These are phyloP conservation scores for Echinarachnius parma DNA, from an alignment of 53 echinoderm and acorn worm species.

Conservation along the genomic window DNA sequence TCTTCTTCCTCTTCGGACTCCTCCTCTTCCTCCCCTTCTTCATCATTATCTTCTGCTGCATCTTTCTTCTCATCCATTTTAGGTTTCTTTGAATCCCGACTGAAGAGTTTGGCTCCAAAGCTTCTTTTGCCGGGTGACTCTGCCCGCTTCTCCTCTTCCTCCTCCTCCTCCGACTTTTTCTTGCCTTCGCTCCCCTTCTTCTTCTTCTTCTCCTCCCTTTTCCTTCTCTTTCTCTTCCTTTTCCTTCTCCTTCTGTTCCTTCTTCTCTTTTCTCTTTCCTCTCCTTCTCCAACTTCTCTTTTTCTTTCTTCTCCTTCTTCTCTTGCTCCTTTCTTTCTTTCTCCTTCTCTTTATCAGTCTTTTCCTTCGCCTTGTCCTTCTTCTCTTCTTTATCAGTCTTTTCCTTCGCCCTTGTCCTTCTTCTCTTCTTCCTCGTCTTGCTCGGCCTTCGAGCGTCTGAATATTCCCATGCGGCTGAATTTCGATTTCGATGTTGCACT, in stretches of 20 bases:
- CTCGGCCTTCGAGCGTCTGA: constrained; percentile 22
- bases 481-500: constrained; percentile 19
- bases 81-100: constrained; percentile 30
- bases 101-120: constrained; percentile 40
- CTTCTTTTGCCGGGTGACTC: constrained; percentile 32
- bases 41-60: neutral
- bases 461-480: constrained; percentile 14
- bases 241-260: constrained; percentile 44
- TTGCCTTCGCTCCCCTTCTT: constrained; percentile 4
- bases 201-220: constrained; percentile 16
- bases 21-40: constrained; percentile 45
- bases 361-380: constrained; percentile 40
- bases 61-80: constrained; percentile 10
- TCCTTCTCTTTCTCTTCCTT: constrained; percentile 18
- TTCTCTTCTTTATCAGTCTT: constrained; percentile 26
- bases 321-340: constrained; percentile 39
- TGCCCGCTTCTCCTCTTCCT: constrained; percentile 32
- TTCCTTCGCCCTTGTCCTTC: constrained; percentile 30
- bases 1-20: constrained; percentile 49
- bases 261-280: constrained; percentile 45
- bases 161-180: constrained; percentile 47
- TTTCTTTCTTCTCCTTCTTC: constrained; percentile 28
- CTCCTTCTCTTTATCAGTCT: constrained; percentile 28
- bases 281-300: constrained; percentile 48
- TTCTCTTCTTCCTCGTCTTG: constrained; percentile 3